phyloP scores from a whole-genome alignment of 2,888 invertebrate genomes.

The Hyalella azteca region DNA sequence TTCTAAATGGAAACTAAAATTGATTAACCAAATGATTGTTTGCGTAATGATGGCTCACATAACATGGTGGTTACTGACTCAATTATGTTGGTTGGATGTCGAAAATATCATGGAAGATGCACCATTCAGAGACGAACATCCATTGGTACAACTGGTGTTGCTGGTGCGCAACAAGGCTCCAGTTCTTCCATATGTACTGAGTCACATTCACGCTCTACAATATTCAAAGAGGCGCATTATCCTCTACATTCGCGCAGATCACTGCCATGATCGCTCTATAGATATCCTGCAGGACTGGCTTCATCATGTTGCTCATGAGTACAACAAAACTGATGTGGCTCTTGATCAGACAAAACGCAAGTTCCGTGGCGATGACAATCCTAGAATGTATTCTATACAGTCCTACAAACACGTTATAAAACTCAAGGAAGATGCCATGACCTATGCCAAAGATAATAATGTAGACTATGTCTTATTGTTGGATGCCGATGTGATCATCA shows the following conservation, averaged over 20 bases:
- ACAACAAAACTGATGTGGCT: not conserved
- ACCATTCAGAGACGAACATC: not conserved
- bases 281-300: not conserved
- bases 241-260: not conserved
- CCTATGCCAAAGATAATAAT: not conserved
- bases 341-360: not conserved
- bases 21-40: too few relatives aligned
- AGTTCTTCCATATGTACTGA: not conserved
- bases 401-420: not conserved
- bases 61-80: too few relatives aligned
- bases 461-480: not conserved
- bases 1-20: not conserved
- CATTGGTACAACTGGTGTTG: not conserved
- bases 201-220: not conserved
- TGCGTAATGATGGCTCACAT: too few relatives aligned
- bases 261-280: not conserved
- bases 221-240: not conserved
- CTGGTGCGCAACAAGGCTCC: not conserved
- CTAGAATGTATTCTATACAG: not conserved
- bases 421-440: not conserved
- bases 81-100: too few relatives aligned
- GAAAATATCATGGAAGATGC: too few relatives aligned
- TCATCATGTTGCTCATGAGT: not conserved
- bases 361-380: not conserved
- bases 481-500: not conserved